Evolutionary conservation across 1,140 invertebrate species (phyloP).

Genomic region (Pseudomyrmex sp.): DNA sequence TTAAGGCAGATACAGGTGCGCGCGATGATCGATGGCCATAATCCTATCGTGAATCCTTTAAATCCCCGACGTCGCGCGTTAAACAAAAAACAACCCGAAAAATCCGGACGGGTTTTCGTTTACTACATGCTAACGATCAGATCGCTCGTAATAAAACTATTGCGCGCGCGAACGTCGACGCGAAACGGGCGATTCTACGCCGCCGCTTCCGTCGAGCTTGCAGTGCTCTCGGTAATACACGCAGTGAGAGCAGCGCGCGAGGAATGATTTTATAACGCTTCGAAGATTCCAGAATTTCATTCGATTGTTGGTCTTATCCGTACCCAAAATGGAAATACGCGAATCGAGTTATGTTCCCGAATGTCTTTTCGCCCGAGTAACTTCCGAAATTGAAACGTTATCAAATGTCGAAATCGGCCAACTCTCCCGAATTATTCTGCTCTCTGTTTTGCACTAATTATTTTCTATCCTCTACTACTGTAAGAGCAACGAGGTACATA

Average conservation of each 20-base stretch:
- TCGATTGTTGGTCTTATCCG: slow-evolving; percentile 56
- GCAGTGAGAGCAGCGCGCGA: neutral
- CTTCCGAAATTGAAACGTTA: slow-evolving; percentile 60
- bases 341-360: slow-evolving; percentile 52
- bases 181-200: too few species aligned
- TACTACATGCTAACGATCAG: slow-evolving; percentile 57
- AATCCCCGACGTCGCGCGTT: slow-evolving; percentile 59
- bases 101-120: slow-evolving; percentile 58
- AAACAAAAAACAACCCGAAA: neutral
- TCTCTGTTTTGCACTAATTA: neutral
- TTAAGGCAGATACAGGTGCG: slow-evolving; percentile 74
- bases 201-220: too few species aligned
- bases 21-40: slow-evolving; percentile 71
- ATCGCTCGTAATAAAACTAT: slow-evolving; percentile 59
- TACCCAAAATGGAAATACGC: slow-evolving; percentile 56
- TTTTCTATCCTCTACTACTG: too few species aligned
- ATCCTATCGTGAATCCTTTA: slow-evolving; percentile 73
- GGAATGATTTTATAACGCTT: slow-evolving; percentile 50
- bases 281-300: slow-evolving; percentile 47
- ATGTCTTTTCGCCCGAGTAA: slow-evolving; percentile 56
- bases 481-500: neutral
- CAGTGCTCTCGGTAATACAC: neutral
- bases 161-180: too few species aligned
- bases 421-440: slow-evolving; percentile 28
- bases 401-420: slow-evolving; percentile 48